phyloP scores from a whole-genome alignment of 2,888 invertebrate genomes.

The Hybos culiciformis region DNA sequence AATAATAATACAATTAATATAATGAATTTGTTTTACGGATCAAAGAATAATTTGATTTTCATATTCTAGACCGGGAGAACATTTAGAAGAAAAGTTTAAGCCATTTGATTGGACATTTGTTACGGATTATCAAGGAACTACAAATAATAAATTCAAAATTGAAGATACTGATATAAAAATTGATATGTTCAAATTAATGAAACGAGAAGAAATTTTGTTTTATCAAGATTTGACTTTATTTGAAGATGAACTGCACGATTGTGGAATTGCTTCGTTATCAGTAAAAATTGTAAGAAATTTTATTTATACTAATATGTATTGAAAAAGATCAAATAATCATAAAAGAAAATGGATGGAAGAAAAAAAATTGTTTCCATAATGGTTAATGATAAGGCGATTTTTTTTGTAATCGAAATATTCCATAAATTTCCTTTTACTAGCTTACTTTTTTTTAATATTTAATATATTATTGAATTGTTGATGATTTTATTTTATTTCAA shows the following conservation, averaged over 20 bases:
- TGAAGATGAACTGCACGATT: conserved; percentile 97
- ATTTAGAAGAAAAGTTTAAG: conserved; percentile 59
- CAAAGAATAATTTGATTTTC: conserved; percentile 9
- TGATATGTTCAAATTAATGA: conserved; percentile 75
- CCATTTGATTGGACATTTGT: conserved; percentile 98
- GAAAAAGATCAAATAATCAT: neutral
- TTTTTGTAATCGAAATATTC: too few species aligned
- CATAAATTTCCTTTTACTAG: too few species aligned
- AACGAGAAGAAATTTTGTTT: conserved; percentile 82
- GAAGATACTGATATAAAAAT: conserved; percentile 60
- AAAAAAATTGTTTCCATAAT: too few species aligned
- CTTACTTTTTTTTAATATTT: too few species aligned
- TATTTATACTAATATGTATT: neutral
- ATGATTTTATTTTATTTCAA: conserved; percentile 28
- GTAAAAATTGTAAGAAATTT: conserved; percentile 72
- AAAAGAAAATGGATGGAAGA: too few species aligned
- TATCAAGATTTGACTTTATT: conserved; percentile 87
- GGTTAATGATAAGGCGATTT: too few species aligned
- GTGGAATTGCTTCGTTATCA: conserved; percentile 80
- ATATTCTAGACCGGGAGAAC: conserved; percentile 49
- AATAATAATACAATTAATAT: neutral
- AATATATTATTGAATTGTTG: too few species aligned
- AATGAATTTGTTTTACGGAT: neutral
- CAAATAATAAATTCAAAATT: conserved; percentile 44
- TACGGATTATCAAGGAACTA: conserved; percentile 77